A percentile compares a stretch with the other conserved stretches of the same genome.
These are phyloP conservation scores for Taeniopygia guttata DNA, from an alignment of 2,797 vertebrate genomes.

Conservation along the genomic window DNA sequence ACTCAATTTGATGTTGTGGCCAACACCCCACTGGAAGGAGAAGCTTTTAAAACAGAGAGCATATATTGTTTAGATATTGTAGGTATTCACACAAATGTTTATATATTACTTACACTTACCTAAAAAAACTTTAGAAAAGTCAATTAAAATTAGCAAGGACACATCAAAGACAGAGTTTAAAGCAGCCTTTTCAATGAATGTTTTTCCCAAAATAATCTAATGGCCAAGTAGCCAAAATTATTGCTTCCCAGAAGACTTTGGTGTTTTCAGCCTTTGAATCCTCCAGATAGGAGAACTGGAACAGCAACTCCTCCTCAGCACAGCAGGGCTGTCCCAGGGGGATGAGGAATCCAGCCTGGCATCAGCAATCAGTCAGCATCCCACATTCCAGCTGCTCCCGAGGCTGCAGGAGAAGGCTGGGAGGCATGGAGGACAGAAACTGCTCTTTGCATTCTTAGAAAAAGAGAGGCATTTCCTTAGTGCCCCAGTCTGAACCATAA, in stretches of 20 bases:
- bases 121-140: not conserved
- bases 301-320: not conserved
- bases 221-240: not conserved
- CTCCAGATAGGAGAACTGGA: not conserved
- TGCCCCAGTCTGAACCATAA: not conserved
- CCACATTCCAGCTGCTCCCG: not conserved
- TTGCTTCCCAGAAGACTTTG: not conserved
- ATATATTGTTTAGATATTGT: not conserved
- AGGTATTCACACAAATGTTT: not conserved
- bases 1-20: not conserved
- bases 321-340: rapidly evolving
- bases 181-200: not conserved
- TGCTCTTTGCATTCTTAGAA: not conserved
- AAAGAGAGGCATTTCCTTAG: not conserved
- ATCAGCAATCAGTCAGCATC: not conserved
- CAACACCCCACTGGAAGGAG: not conserved
- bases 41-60: not conserved
- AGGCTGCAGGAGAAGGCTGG: not conserved
- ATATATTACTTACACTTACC: not conserved
- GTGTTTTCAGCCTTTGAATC: not conserved
- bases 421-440: not conserved
- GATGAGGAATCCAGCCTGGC: not conserved
- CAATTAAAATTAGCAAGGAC: not conserved
- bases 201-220: not conserved
- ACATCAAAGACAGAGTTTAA: not conserved